Evolutionary conservation across 2,113 vertebrate species (phyloP), one percentile per base, ranked within the genome.

Genomic region (Oreochromis spilurus): DNA sequence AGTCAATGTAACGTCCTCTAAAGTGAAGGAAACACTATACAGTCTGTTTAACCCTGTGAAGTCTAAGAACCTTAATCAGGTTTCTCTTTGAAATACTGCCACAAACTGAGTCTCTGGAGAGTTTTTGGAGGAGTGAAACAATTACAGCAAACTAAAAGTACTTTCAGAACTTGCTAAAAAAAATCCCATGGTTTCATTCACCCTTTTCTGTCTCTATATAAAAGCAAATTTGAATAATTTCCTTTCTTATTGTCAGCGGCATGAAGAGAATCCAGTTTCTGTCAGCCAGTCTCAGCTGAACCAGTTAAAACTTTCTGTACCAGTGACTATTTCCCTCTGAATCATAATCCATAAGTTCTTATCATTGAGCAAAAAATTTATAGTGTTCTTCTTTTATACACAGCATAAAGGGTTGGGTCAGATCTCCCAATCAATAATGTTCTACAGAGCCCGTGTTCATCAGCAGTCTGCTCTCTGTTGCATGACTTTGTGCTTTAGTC

Each of bases 341-440:
- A 21, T 17, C 60, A 65, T n/a, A 65, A 38, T 11, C 10, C 34
- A n/a, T 40, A 2, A 40, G n/a, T 36, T 13, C 4, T 67, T 21
- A 40, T 40, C 11, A 36, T 36, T 21, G 19, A 40, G n/a, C 17
- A 62, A 65, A n/a, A n/a, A 3, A 5, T 3, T 3, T 12, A 2
- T 19, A 38, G 60, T 38, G 60, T 38, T 65, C 10, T 65, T 65
- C 31, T 65, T n/a, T 65, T 65, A 36, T 38, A 38, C 10, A 12
- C 6, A 65, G 36, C 17, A 36, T 34, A 52, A 19, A 78, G 24
- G 43, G 14, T 29, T 62, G 58, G 16, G 14, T 60, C 9, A 77
- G 14, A 58, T 58, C 29, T 29, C 24, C 0, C 24, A 0, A 58
- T 58, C 26, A 29, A 43, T 26, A 29, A 78, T 78, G 7, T 19